Percentiles rank a stretch among this genome's conserved stretches.
These are phyloP conservation scores for Leiothrix lutea DNA, from an alignment of 2,113 vertebrate genomes.

Conservation along the genomic window DNA sequence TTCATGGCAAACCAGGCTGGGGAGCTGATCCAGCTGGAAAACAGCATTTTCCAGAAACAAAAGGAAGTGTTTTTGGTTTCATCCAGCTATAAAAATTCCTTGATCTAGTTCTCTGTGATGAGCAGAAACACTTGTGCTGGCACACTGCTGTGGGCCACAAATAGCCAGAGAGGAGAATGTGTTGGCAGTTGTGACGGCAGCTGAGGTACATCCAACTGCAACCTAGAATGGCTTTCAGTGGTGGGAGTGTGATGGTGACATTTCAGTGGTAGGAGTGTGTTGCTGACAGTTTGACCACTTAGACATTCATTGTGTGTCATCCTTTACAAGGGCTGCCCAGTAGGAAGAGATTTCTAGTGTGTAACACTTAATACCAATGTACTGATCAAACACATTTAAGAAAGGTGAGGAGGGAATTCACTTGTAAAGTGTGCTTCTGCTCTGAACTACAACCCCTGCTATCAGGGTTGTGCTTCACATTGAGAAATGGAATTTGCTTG, in stretches of 20 bases:
- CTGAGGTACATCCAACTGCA: background rate
- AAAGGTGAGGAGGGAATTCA: background rate
- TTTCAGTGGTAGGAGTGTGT: background rate
- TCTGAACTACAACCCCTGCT: background rate
- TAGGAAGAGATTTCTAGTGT: background rate
- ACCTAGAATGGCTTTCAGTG: background rate
- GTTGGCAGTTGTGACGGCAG: background rate
- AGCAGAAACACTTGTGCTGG: background rate
- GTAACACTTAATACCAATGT: background rate
- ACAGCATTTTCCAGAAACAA: background rate
- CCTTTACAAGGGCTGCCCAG: background rate
- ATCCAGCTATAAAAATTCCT: background rate
- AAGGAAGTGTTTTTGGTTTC: background rate
- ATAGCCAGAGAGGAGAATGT: background rate
- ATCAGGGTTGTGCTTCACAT: background rate
- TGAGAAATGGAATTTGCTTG: background rate
- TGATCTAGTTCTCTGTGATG: background rate
- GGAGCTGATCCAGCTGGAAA: background rate
- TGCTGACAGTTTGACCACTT: background rate
- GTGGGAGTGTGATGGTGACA: background rate
- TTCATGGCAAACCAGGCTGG: background rate
- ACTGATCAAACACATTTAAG: background rate
- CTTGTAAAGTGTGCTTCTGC: background rate
- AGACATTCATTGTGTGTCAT: background rate
- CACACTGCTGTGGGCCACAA: background rate